Evolutionary conservation across 2,113 vertebrate species (phyloP).

Genomic region (Menura novaehollandiae): DNA sequence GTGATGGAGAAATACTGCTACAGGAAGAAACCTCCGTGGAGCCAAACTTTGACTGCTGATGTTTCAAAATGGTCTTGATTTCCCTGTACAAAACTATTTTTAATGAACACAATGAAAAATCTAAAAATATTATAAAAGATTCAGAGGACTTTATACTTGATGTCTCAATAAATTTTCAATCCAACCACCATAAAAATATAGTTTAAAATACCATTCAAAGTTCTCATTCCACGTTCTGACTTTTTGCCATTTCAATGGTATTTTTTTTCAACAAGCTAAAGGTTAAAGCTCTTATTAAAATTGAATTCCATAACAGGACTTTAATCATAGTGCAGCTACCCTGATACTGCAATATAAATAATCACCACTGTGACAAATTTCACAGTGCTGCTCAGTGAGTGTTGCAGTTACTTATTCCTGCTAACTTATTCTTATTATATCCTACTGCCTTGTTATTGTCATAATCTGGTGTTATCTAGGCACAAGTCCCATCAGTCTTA

Average conservation of each 20-base stretch:
- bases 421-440: not conserved
- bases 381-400: not conserved
- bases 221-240: not conserved
- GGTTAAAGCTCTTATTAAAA: conserved; percentile 6
- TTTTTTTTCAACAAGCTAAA: not conserved
- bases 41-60: not conserved
- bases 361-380: not conserved
- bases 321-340: not conserved
- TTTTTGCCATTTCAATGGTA: not conserved
- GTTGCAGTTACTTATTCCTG: not conserved
- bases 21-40: not conserved
- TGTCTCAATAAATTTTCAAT: not conserved
- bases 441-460: not conserved
- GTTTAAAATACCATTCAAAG: not conserved
- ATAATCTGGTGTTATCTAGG: not conserved
- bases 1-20: not conserved
- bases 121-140: not conserved
- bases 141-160: no score
- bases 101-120: not conserved
- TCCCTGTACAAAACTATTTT: not conserved
- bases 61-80: not conserved
- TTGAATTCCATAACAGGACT: not conserved
- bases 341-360: not conserved
- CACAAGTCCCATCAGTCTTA: not conserved
- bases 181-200: not conserved